Evolutionary conservation across 2,888 invertebrate genomes (phyloP), one percentile per base, ranked within the genome.

Genomic region (Hirtodrosophila duncani): DNA sequence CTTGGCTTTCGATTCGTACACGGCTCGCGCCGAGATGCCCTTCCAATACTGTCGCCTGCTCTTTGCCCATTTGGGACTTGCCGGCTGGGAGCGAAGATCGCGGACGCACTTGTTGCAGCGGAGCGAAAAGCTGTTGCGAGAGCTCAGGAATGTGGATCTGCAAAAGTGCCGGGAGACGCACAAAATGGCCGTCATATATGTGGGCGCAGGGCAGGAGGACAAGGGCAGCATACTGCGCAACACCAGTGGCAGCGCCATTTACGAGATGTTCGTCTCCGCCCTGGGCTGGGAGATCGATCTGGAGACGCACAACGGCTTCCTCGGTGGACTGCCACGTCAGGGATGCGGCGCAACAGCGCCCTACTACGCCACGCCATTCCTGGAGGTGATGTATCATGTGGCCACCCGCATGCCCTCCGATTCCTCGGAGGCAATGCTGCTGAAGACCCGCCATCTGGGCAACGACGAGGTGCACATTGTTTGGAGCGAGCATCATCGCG

Each of bases 391-490:
- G 67, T 99, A 97, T 88, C 99, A 99, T 88, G 99, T 99, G 36
- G 95, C 98, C 43, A 99, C 99, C 2, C 90, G 98, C 71, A 97
- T 99, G 95, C 96, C 97, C 5, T 94, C 95, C 0, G 94, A 94
- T 80, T 92, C 92, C 34, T 92, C 95, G 1, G 96, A 96, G 86
- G 93, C 94, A 50, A 91, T 96, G 72, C 89, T 96, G 39, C 94
- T 94, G 84, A 96, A 96, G 94, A 96, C 97, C 8, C 91, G 97
- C 3, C 98, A 99, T 88, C 89, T 99, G 62, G 98, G 98, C 33
- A 99, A 99, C 88, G 98, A 99, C 87, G 98, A 99, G 87, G 96
- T 99, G 50, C 99, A 99, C 85, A 97, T 99, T 62, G 97, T 99
- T 18, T 99, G 99, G 99, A 98, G 97, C 38, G 99, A 99, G 84